These are phyloP conservation scores for Ascaphus truei DNA, from an alignment of 2,113 vertebrate species.

Conservation along the genomic window DNA sequence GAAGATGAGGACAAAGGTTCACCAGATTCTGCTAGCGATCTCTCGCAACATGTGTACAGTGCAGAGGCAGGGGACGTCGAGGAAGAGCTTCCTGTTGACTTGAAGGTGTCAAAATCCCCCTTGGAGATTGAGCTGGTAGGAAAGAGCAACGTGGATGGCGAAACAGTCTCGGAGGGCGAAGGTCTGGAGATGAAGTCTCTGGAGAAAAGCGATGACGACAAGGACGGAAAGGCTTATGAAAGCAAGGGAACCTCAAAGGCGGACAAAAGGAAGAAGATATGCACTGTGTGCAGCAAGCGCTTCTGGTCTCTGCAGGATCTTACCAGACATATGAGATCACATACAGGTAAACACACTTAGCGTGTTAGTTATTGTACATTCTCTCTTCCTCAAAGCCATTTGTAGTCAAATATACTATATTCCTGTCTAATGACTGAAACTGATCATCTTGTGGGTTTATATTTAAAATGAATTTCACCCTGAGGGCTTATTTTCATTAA, in stretches of 20 bases:
- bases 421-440: no score
- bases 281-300: conserved; percentile 87
- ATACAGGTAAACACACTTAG: conserved; percentile 90
- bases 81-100: conserved; percentile 50
- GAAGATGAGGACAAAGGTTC: conserved; percentile 44
- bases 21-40: conserved; percentile 43
- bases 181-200: conserved; percentile 61
- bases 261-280: conserved; percentile 97
- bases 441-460: no score
- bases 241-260: conserved; percentile 68
- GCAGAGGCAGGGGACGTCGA: conserved; percentile 32
- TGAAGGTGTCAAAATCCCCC: conserved; percentile 52
- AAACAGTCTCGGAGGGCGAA: conserved; percentile 72
- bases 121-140: conserved; percentile 46
- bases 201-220: conserved; percentile 77
- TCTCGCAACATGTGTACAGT: neutral
- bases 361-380: no score
- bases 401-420: no score
- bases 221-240: conserved; percentile 74
- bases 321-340: conserved; percentile 94
- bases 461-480: no score
- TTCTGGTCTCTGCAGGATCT: conserved; percentile 98
- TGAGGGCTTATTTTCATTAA: no score
- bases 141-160: conserved; percentile 61
- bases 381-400: no score